A percentile compares a stretch with the other conserved stretches of the same genome.
These are phyloP conservation scores for Balaeniceps rex DNA, from an alignment of 2,113 vertebrate genomes.

Conservation along the genomic window DNA sequence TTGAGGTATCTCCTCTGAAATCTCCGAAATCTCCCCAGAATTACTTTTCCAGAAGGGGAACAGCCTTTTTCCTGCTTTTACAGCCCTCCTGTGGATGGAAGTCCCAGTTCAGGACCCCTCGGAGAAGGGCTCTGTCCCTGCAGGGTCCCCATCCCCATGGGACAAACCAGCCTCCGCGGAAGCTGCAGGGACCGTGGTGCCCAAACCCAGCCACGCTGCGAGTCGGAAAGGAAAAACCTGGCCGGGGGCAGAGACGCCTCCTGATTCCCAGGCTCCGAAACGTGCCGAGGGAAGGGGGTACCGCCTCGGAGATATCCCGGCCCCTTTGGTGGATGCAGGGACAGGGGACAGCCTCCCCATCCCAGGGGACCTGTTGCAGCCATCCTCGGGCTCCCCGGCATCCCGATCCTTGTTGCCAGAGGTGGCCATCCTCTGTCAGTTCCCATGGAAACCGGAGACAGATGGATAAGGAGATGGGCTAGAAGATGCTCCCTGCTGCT, in stretches of 20 bases:
- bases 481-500: not conserved
- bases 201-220: not conserved
- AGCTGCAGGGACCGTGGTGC: not conserved
- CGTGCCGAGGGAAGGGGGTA: not conserved
- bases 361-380: not conserved
- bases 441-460: constrained; percentile 30
- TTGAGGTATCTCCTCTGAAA: not conserved
- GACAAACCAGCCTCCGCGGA: not conserved
- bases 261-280: not conserved
- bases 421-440: not conserved
- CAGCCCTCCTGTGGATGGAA: not conserved
- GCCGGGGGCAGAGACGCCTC: not conserved
- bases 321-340: not conserved
- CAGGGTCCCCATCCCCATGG: not conserved
- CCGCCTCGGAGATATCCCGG: not conserved
- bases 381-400: not conserved
- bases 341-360: not conserved
- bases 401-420: not conserved
- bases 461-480: not conserved
- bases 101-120: not conserved
- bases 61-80: not conserved
- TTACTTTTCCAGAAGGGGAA: not conserved
- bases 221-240: not conserved
- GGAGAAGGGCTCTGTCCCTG: not conserved
- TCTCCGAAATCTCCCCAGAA: not conserved